These are phyloP conservation scores for Cossypha heuglini DNA, from an alignment of 2,797 vertebrate species.

Conservation along the genomic window DNA sequence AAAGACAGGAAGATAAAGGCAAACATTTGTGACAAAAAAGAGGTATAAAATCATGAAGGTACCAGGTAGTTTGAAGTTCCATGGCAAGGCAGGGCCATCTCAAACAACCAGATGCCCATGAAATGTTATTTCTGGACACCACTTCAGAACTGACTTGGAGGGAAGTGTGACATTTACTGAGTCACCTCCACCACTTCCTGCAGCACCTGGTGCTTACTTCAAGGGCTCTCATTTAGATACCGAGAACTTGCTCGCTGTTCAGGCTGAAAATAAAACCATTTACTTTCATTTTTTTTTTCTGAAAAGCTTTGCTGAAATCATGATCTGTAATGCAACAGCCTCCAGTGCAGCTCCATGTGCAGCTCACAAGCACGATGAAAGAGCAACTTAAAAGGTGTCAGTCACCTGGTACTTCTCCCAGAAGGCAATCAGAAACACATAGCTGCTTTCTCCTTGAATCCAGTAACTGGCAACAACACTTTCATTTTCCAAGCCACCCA, in stretches of 20 bases:
- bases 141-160: conserved; percentile 40
- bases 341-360: not conserved
- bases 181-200: conserved; percentile 61
- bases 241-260: conserved; percentile 47
- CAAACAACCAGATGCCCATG: conserved; percentile 4
- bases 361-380: not conserved
- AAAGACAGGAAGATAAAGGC: not conserved
- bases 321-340: conserved; percentile 46
- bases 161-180: conserved; percentile 61
- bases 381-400: not conserved
- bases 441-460: not conserved
- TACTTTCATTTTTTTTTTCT: conserved; percentile 55
- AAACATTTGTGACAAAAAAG: not conserved
- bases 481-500: not conserved
- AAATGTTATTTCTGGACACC: conserved; percentile 44
- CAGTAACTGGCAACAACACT: not conserved
- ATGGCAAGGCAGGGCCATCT: not conserved
- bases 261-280: conserved; percentile 42
- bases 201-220: conserved; percentile 58
- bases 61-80: not conserved
- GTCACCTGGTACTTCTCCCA: conserved; percentile 33
- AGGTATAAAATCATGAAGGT: not conserved
- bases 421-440: not conserved
- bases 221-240: conserved; percentile 57
- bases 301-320: conserved; percentile 44